These are phyloP conservation scores for Pseudochirops corinnae DNA, from an alignment of 2,797 vertebrate genomes.

Conservation along the genomic window DNA sequence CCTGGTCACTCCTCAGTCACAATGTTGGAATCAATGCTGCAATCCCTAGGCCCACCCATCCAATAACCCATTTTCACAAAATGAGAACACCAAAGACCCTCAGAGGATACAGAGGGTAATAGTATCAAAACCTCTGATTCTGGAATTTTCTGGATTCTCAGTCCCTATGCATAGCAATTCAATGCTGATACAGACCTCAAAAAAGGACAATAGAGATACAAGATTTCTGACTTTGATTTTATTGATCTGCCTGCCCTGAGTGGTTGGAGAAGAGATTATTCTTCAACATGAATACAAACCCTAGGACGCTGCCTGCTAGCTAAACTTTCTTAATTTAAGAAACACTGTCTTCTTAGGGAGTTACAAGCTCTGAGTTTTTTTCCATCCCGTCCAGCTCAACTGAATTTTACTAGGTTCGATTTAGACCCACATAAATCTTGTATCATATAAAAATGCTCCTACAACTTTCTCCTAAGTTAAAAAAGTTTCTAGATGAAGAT, in stretches of 20 bases:
- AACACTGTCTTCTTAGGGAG: slow-evolving; percentile 67
- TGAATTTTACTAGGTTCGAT: slow-evolving; percentile 46
- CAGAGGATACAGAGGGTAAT: slow-evolving; percentile 14
- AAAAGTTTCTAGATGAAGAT: slow-evolving; percentile 54
- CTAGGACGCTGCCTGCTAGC: slow-evolving; percentile 57
- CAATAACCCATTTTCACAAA: slow-evolving; percentile 68
- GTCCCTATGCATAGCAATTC: slow-evolving; percentile 43
- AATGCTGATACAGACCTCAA: slow-evolving; percentile 64
- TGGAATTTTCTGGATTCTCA: slow-evolving; percentile 57
- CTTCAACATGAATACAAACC: slow-evolving; percentile 54
- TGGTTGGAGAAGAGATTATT: slow-evolving; percentile 37
- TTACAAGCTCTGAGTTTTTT: slow-evolving; percentile 46
- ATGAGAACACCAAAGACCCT: slow-evolving; percentile 60
- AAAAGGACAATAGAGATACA: slow-evolving; percentile 68
- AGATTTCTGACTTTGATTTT: slow-evolving; percentile 72
- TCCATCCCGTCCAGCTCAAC: slow-evolving; percentile 44
- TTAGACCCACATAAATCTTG: slow-evolving; percentile 55
- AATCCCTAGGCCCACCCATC: slow-evolving; percentile 48
- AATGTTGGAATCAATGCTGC: slow-evolving; percentile 52
- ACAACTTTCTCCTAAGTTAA: slow-evolving; percentile 14
- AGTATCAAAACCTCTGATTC: slow-evolving; percentile 31
- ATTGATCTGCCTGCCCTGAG: slow-evolving; percentile 68
- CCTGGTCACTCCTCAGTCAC: slow-evolving; percentile 25
- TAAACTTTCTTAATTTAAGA: slow-evolving; percentile 71
- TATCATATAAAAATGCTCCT: slow-evolving; percentile 67